Evolutionary conservation across 2,113 vertebrate genomes (phyloP).

Genomic region (Gallinago paraguaiae): DNA sequence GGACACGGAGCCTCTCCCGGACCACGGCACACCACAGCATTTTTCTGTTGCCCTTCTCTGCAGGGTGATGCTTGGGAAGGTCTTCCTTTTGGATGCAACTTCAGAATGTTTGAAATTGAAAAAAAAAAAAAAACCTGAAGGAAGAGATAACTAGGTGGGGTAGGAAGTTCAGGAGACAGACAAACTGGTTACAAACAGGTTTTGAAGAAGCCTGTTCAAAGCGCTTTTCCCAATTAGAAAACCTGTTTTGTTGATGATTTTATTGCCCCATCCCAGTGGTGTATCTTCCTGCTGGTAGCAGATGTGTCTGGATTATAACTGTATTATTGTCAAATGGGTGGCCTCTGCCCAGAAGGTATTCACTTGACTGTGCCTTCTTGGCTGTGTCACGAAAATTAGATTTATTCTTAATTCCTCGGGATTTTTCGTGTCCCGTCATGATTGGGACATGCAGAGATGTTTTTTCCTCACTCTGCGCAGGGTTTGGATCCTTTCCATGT

Average conservation of each 20-base stretch:
- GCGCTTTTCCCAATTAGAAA: background rate
- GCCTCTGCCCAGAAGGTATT: background rate
- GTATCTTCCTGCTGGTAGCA: background rate
- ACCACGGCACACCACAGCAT: fast-evolving
- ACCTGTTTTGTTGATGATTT: conserved; percentile 2
- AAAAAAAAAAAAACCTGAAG: background rate
- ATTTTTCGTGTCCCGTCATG: background rate
- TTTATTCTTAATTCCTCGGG: background rate
- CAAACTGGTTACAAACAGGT: background rate
- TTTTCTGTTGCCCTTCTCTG: background rate
- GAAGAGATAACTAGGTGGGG: background rate
- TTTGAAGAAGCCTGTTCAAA: background rate
- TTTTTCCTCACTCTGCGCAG: background rate
- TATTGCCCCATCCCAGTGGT: background rate
- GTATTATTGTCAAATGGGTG: background rate
- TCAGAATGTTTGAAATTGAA: background rate
- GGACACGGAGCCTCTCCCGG: background rate
- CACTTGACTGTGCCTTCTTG: background rate
- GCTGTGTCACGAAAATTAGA: background rate
- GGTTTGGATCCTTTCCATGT: fast-evolving
- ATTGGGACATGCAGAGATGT: no score
- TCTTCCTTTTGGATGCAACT: background rate
- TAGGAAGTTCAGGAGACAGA: background rate
- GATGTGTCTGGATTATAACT: background rate
- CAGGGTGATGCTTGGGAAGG: background rate